Evolutionary conservation across 2,113 vertebrate species (phyloP), one percentile per base, ranked within the genome.

Genomic region (Triplophysa rosa): DNA sequence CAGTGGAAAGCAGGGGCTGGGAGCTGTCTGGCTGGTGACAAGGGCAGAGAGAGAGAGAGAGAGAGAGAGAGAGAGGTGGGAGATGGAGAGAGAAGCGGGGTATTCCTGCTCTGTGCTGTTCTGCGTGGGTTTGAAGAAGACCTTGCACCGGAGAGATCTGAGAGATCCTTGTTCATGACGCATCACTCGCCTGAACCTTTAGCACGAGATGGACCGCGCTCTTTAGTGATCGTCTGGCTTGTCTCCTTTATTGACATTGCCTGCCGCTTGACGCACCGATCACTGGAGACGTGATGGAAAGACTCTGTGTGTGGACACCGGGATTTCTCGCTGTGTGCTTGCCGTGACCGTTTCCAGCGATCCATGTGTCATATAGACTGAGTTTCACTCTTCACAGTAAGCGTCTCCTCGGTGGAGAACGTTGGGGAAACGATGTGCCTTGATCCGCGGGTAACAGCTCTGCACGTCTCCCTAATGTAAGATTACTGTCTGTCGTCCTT

Each of bases 1-100:
- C 58, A 76, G 29, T 85, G 81, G 87, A 90, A 90, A 89, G 82
- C 86, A 81, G 83, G 80, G 84, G 89, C 84, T 79, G 80, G 84
- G 84, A 71, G 84, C 82, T 82, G 68, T 85, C 83, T 83, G 86
- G 59, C 68, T 85, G 74, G 74, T 80, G 80, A 88, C 81, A 84
- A 84, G 82, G 81, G 84, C 78, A 84, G 83, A 49, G 69, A 77
- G 68, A 73, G 62, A 45, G 49, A 68, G 61, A 73, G 84, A 87
- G 76, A 81, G 63, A 74, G 67, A 80, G 64, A 77, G 67, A 72
- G 83, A 88, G 77, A 83, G 71, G 79, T 84, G 78, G 82, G 83
- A 85, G 82, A 83, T 86, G 88, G 86, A 81, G 76, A 83, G 75
- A 82, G 54, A 23, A 54, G 21, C 78, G 70, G 85, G 73, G 78